Evolutionary conservation across 2,888 invertebrate species (phyloP).

Genomic region (Noctua fimbriata): DNA sequence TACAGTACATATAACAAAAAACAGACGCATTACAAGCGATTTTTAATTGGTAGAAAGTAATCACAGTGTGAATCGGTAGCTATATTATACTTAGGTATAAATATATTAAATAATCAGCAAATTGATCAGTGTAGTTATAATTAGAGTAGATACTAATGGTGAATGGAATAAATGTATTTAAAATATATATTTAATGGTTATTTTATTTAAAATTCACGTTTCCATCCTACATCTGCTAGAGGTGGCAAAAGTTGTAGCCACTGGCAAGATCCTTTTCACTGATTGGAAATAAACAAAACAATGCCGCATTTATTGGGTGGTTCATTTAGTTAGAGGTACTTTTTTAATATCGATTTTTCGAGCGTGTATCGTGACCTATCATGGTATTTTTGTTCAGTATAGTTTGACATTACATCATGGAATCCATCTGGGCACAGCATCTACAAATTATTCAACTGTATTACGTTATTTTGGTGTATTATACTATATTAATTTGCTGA

Average conservation of each 20-base stretch:
- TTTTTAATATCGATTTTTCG: too few relatives aligned
- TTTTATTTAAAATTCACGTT: conserved; percentile 14
- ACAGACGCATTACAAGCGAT: conserved; percentile 38
- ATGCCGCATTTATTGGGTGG: too few relatives aligned
- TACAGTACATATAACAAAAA: conserved; percentile 41
- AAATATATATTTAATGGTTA: conserved; percentile 22
- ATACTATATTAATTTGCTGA: too few relatives aligned
- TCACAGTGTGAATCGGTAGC: not conserved
- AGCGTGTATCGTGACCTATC: too few relatives aligned
- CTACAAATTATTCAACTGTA: too few relatives aligned
- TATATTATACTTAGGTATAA: not conserved
- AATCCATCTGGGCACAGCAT: too few relatives aligned
- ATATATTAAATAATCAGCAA: not conserved
- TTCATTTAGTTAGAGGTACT: too few relatives aligned
- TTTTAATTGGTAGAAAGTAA: conserved; percentile 17
- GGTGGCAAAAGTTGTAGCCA: not conserved
- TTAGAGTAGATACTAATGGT: not conserved
- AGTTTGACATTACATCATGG: too few relatives aligned
- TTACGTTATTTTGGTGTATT: too few relatives aligned
- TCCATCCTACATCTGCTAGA: conserved; percentile 5
- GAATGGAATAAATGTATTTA: conserved; percentile 32
- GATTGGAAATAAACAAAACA: not conserved
- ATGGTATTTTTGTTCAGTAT: too few relatives aligned
- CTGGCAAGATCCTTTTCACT: not conserved
- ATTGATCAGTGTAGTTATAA: conserved; percentile 2